A percentile compares a stretch with the other conserved stretches of the same genome.
phyloP scores from a whole-genome alignment of 2,113 vertebrate genomes.

The Ictalurus punctatus region DNA sequence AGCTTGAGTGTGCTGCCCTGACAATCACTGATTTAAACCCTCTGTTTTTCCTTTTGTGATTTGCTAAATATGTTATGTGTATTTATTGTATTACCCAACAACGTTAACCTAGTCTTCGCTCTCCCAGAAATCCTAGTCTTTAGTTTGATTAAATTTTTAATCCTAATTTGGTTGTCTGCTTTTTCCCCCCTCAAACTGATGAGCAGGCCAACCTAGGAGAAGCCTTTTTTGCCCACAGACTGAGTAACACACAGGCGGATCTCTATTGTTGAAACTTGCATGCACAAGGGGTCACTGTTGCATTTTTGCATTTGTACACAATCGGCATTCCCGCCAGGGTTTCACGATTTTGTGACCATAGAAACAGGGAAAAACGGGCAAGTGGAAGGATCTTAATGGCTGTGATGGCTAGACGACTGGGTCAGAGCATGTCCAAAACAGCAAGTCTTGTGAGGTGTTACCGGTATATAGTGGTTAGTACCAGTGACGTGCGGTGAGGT shows the following conservation, averaged over 20 bases:
- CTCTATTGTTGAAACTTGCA: neutral
- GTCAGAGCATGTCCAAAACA: no score
- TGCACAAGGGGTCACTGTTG: neutral
- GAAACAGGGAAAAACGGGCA: no score
- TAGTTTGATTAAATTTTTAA: neutral
- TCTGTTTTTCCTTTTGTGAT: neutral
- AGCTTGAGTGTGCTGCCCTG: neutral
- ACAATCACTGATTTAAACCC: neutral
- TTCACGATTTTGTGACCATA: no score
- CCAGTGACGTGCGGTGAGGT: no score
- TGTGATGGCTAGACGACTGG: no score
- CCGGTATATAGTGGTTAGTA: no score
- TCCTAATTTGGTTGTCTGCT: neutral
- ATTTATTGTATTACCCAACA: neutral
- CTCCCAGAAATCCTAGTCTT: neutral
- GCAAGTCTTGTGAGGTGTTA: no score
- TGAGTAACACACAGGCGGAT: neutral
- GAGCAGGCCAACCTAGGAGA: neutral
- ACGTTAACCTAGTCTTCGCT: neutral
- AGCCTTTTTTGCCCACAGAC: neutral
- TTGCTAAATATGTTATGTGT: neutral
- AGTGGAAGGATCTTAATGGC: no score
- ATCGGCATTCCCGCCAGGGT: no score
- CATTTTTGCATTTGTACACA: neutral
- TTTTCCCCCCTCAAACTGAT: no score